Evolutionary conservation across 2,888 invertebrate species (phyloP).

Genomic region (Mythimna lalbum): DNA sequence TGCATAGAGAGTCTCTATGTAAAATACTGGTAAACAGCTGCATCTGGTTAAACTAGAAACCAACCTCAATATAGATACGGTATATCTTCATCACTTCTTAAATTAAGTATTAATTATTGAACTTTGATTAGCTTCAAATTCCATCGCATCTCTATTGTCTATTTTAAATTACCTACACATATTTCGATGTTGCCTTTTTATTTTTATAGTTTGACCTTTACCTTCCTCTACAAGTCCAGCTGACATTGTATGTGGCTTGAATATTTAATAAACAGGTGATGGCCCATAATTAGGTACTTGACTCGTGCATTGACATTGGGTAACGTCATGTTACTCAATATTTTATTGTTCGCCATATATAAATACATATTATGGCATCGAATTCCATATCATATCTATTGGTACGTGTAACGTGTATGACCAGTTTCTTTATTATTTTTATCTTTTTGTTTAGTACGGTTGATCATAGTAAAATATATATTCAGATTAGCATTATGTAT

Average conservation of each 20-base stretch:
- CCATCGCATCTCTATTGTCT: not conserved
- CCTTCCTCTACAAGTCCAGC: conserved; percentile 9
- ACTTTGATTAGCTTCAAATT: not conserved
- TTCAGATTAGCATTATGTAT: too few relatives aligned
- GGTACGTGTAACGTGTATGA: not conserved
- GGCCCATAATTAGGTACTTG: conserved; percentile 42
- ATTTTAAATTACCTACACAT: conserved; percentile 1
- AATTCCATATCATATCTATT: not conserved
- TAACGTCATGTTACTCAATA: conserved; percentile 66
- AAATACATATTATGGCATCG: conserved; percentile 11
- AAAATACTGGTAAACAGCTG: too few relatives aligned
- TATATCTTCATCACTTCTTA: not conserved
- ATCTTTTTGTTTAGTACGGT: conserved; percentile 1
- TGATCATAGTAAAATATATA: too few relatives aligned
- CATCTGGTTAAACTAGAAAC: too few relatives aligned
- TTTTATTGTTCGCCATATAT: conserved; percentile 32
- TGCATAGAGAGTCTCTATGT: too few relatives aligned
- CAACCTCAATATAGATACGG: too few relatives aligned
- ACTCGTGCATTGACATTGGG: conserved; percentile 64
- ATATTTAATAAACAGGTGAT: conserved; percentile 51
- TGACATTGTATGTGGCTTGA: conserved; percentile 56
- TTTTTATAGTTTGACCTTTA: conserved; percentile 50
- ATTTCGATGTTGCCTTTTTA: conserved; percentile 14
- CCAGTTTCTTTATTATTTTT: not conserved
- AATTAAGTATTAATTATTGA: not conserved